Conservation (phyloP, 2,113 vertebrate species). For the Parus major region DNA sequence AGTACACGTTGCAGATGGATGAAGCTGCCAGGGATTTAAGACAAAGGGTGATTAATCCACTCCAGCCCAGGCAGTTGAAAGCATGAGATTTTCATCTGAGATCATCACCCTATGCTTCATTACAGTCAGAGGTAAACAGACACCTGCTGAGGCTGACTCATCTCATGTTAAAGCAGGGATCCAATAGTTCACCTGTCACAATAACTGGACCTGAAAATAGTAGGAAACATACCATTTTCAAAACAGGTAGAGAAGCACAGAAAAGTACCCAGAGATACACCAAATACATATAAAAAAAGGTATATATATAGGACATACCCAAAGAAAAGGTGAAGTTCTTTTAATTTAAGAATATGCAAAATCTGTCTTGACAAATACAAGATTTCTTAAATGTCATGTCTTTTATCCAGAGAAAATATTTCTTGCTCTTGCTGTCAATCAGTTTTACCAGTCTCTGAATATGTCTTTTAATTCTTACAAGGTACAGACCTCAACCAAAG, state of each 20-base stretch:
- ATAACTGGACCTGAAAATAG: not conserved
- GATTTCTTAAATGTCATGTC: not conserved
- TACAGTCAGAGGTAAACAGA: constrained; percentile 30
- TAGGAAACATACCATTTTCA: not conserved
- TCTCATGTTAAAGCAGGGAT: not conserved
- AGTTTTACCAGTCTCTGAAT: not conserved
- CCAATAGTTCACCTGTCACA: not conserved
- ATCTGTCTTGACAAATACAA: not conserved
- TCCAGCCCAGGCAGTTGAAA: constrained; percentile 4
- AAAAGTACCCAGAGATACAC: not conserved
- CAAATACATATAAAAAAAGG: not conserved
- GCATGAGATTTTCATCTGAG: constrained; percentile 3
- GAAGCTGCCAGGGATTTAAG: not conserved
- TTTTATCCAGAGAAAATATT: not conserved
- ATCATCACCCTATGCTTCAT: constrained; percentile 29
- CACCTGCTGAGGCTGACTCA: constrained; percentile 57
- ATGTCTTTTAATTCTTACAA: not conserved
- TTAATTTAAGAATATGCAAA: not conserved
- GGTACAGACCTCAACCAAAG: not conserved
- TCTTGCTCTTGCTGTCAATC: not conserved
- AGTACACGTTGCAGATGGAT: not conserved
- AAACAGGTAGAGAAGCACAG: not conserved
- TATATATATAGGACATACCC: not conserved
- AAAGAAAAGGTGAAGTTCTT: not conserved
- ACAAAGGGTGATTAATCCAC: not conserved